Evolutionary conservation across 2,888 invertebrate species (phyloP).

Genomic region (Philopedon plagiatum): DNA sequence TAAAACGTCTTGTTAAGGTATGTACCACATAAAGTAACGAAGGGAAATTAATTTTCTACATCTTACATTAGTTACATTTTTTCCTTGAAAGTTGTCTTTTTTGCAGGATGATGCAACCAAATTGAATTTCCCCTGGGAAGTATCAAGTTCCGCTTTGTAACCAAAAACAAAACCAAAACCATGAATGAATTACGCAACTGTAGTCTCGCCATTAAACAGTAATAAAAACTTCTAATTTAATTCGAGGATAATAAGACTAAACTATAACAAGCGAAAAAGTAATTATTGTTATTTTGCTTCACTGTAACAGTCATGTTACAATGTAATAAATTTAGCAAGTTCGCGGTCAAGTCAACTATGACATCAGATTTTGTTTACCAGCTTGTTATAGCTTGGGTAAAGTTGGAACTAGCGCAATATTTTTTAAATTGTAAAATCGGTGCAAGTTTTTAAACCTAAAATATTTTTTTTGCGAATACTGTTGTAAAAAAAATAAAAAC

Average conservation of each 20-base stretch:
- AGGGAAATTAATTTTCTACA: too few relatives aligned
- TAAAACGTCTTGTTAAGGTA: too few relatives aligned
- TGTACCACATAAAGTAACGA: too few relatives aligned
- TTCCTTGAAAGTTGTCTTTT: neutral
- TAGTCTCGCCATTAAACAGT: neutral
- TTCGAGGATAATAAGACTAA: neutral
- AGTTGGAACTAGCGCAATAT: constrained; percentile 8
- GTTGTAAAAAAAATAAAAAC: too few relatives aligned
- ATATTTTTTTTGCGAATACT: too few relatives aligned
- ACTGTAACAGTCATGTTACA: neutral
- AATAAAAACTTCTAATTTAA: neutral
- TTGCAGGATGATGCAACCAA: neutral
- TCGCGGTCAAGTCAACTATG: constrained; percentile 45
- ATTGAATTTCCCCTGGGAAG: neutral
- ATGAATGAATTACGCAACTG: constrained; percentile 8
- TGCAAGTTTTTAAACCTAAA: neutral
- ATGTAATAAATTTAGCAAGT: constrained; percentile 30
- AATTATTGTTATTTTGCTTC: constrained; percentile 1
- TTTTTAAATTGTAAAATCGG: neutral
- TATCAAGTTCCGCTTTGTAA: neutral
- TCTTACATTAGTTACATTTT: too few relatives aligned
- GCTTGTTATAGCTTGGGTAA: constrained; percentile 34
- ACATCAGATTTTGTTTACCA: constrained; percentile 41
- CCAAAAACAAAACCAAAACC: constrained; percentile 8
- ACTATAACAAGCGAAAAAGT: neutral